phyloP scores from a whole-genome alignment of 53 echinoderm and acorn worm species.

The Antedon mediterranea region DNA sequence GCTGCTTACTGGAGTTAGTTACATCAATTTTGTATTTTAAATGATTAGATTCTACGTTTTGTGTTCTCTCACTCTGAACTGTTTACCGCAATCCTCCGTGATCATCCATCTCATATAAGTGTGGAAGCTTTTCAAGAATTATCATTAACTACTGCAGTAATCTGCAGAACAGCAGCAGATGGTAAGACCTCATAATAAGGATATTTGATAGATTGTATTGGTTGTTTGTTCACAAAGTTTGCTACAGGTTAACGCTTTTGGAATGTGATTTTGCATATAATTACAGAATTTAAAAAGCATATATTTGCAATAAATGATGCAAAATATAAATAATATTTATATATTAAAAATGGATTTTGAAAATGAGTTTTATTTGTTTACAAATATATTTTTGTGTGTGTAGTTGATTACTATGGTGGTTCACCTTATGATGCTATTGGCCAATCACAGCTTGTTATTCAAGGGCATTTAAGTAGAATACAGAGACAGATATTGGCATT shows the following conservation, averaged over 20 bases:
- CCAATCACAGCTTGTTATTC: constrained; percentile 46
- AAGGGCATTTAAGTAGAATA: constrained; percentile 80
- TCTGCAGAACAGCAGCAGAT: constrained; percentile 63
- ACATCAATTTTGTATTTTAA: too few species aligned
- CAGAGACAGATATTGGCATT: constrained; percentile 88
- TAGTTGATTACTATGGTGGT: constrained; percentile 73
- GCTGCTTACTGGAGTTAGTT: too few species aligned
- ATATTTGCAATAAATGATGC: too few species aligned
- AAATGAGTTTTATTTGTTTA: too few species aligned
- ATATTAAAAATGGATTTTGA: too few species aligned
- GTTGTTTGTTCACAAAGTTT: too few species aligned
- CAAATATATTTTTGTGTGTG: too few species aligned
- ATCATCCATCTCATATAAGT: constrained; percentile 40
- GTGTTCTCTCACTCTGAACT: constrained; percentile 65
- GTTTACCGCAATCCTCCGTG: constrained; percentile 77
- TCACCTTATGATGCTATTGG: constrained; percentile 19
- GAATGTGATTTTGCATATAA: too few species aligned
- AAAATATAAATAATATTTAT: too few species aligned
- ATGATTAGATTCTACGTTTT: constrained; percentile 74
- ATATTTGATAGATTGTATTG: too few species aligned
- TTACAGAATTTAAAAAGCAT: too few species aligned
- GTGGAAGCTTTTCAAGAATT: constrained; percentile 60
- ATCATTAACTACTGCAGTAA: constrained; percentile 61
- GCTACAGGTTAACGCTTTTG: too few species aligned
- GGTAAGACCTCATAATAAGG: constrained; percentile 19